Evolutionary conservation across 2,113 vertebrate species (phyloP), one percentile per base, ranked within the genome.

Genomic region (Chrysochloris asiatica): DNA sequence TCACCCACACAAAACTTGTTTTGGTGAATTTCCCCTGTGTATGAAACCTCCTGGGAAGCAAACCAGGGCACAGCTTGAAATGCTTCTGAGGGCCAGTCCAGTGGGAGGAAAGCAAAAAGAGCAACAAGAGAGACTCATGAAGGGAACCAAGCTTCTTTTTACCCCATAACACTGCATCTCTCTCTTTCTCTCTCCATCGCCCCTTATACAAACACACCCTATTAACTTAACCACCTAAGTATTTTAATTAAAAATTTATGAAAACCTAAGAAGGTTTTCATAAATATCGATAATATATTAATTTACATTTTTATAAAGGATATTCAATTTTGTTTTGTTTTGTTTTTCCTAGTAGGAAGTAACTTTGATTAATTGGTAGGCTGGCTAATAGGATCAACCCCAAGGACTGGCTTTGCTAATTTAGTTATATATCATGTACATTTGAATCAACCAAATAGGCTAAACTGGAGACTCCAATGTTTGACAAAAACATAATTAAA

Each of bases 281-380:
- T 11, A 63, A 22, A 26, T 73, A n/a, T 14, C 45, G 22, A 13
- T 75, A 63, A 80, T 17, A 63, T 4, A 30, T 3, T 45, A 36
- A 86, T 45, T 24, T 86, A 30, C 36, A 63, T 63, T 81, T n/a
- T 63, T 17, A 48, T 80, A 69, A 52, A 86, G 30, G 26, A 63
- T 63, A 2, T 65, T 67, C 63, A 80, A 43, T 47, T 52, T 81
- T 45, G n/a, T n/a, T n/a, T n/a, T n/a, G n/a, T n/a, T n/a, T n/a
- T n/a, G n/a, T 86, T n/a, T 56, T 80, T 85, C 12, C 41, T 86
- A 65, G 36, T 12, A 73, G 72, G 45, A 77, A 92, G 86, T 73
- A 73, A 73, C 65, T 85, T 72, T 30, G 83, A 86, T 92, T 50
- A n/a, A n/a, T n/a, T n/a, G n/a, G n/a, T n/a, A n/a, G n/a, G n/a